These are phyloP conservation scores for Platycnemis pennipes DNA, from an alignment of 2,888 invertebrate species.

Conservation along the genomic window DNA sequence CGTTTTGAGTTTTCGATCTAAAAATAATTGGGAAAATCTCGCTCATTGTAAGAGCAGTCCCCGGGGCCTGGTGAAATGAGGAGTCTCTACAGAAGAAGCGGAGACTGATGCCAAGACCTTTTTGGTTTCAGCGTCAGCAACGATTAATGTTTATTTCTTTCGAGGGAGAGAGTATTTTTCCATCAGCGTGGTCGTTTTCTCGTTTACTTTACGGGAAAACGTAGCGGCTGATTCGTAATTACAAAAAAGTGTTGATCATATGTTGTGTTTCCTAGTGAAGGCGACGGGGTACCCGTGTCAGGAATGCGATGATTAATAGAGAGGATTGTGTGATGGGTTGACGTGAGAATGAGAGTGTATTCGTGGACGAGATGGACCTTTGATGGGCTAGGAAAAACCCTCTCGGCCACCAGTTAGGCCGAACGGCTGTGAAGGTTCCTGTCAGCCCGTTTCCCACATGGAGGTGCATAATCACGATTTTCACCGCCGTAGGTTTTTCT, in stretches of 20 bases:
- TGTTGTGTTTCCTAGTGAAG: not conserved
- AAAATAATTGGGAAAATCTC: too few relatives aligned
- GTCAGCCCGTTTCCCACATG: not conserved
- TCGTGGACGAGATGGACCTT: not conserved
- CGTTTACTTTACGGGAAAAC: not conserved
- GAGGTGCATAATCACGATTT: not conserved
- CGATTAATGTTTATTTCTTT: too few relatives aligned
- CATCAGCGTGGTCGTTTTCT: not conserved
- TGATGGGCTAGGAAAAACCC: not conserved
- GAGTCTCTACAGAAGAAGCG: too few relatives aligned
- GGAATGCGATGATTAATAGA: not conserved
- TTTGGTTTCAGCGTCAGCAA: too few relatives aligned
- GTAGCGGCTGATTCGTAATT: not conserved
- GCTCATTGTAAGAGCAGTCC: too few relatives aligned
- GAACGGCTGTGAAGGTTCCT: not conserved
- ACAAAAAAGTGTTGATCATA: not conserved
- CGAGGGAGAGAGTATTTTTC: too few relatives aligned
- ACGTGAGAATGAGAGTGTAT: not conserved
- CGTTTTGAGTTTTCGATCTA: too few relatives aligned
- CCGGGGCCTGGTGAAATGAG: too few relatives aligned
- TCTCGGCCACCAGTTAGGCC: not conserved
- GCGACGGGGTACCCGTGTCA: not conserved
- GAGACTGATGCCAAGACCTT: too few relatives aligned
- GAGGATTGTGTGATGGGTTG: constrained; percentile 16
- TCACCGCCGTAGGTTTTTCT: too few relatives aligned